These are phyloP conservation scores for Callocephalon fimbriatum DNA, from an alignment of 2,113 vertebrate species.

Conservation along the genomic window DNA sequence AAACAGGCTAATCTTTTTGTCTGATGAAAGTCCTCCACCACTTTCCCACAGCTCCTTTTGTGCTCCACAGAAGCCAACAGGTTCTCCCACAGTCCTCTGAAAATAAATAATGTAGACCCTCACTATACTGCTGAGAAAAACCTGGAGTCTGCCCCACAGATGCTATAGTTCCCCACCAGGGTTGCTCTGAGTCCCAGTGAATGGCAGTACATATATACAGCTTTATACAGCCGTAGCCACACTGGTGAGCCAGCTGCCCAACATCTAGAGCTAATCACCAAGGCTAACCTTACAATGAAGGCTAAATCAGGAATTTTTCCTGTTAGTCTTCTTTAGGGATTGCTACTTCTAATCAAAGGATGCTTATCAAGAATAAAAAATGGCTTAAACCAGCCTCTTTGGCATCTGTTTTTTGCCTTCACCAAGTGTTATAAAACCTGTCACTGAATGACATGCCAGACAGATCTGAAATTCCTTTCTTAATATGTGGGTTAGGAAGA, in stretches of 20 bases:
- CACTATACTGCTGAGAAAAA: background rate
- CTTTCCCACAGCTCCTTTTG: conserved; percentile 64
- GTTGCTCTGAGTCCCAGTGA: background rate
- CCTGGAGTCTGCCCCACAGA: background rate
- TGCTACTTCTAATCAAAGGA: background rate
- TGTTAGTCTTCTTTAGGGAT: background rate
- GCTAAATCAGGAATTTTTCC: background rate
- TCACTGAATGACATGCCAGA: background rate
- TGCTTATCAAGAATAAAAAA: background rate
- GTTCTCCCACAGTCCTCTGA: background rate
- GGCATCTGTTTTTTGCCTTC: background rate
- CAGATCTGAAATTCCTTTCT: conserved; percentile 11
- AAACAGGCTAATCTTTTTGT: conserved; percentile 49
- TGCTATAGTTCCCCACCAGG: background rate
- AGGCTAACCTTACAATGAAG: background rate
- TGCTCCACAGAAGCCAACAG: background rate
- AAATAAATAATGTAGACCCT: background rate
- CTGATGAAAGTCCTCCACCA: conserved; percentile 52
- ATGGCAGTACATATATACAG: background rate
- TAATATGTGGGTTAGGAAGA: background rate
- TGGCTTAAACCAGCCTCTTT: background rate
- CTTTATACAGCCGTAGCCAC: background rate
- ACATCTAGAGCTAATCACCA: background rate
- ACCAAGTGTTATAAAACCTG: background rate
- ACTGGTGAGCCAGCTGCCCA: background rate